Evolutionary conservation across 2,888 invertebrate genomes (phyloP).

Genomic region (Euplexia lucipara): DNA sequence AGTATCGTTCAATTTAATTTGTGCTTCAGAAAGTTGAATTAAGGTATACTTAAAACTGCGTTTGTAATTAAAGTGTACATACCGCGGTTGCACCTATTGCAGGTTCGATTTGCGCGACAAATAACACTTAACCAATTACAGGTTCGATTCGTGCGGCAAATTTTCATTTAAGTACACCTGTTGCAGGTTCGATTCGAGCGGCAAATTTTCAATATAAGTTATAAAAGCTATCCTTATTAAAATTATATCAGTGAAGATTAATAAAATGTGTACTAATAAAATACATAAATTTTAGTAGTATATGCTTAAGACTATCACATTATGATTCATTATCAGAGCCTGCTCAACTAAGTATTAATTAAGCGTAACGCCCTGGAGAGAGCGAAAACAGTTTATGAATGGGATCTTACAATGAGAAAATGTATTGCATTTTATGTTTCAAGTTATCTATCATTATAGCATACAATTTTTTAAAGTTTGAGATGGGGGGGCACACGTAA

Average conservation of each 20-base stretch:
- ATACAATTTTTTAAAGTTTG: no score
- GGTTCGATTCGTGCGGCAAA: constrained; percentile 79
- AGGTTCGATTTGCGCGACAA: constrained; percentile 78
- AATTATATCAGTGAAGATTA: no score
- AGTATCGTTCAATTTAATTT: background rate
- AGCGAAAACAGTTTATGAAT: background rate
- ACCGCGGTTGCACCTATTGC: constrained; percentile 17
- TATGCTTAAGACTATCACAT: background rate
- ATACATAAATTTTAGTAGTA: background rate
- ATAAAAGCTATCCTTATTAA: constrained; percentile 3
- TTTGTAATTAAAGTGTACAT: background rate
- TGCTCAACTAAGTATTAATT: background rate
- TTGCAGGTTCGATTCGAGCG: constrained; percentile 75
- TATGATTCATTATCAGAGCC: background rate
- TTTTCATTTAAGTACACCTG: no score
- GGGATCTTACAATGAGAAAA: background rate
- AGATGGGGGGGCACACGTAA: no score
- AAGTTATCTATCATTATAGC: background rate
- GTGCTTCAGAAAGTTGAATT: constrained; percentile 29
- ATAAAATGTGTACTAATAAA: no score
- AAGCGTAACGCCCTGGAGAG: background rate
- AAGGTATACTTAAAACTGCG: background rate
- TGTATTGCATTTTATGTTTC: background rate
- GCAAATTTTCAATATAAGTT: constrained; percentile 49
- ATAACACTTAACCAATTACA: constrained; percentile 35